Evolutionary conservation across 2,113 vertebrate genomes (phyloP), one percentile per base, ranked within the genome.

Genomic region (Propithecus coquereli): DNA sequence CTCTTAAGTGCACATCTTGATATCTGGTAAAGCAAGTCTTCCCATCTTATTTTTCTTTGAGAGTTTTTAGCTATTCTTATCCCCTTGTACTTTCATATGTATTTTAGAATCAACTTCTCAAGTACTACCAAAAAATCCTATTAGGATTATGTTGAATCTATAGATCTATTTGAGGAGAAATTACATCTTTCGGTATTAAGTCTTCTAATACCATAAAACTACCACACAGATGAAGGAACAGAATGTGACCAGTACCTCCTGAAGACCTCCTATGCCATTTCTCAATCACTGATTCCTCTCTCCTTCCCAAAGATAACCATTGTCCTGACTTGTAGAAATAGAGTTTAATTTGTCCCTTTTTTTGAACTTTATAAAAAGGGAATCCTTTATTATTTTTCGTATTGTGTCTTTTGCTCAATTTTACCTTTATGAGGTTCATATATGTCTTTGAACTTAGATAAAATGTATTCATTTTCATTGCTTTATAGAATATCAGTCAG

Each of bases 21-120:
- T 61, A 71, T 22, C 80, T 43, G n/a, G 45, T 57, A 96, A 92
- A 79, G 68, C 27, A 79, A 57, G 16, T 73, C 61, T 79, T n/a
- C 37, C n/a, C 20, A 45, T 17, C 61, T 90, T 59, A 37, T 45
- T 90, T 96, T 65, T 23, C 61, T 95, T 79, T 32, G 84, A 84
- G 54, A 79, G 32, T 17, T 92, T 87, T 87, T 65, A 9, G 11
- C 14, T 74, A 6, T 81, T 61, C 37, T 86, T 86, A 34, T n/a
- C 10, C 32, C 45, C 65, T 76, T 82, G 2, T 50, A 65, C 40
- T 94, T 90, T 84, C 43, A 43, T 68, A 23, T 52, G 8, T 65
- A 59, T 87, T 92, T 96, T 87, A 59, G 43, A 91, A 92, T 96
- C 37, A 43, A 30, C 4, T 96, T 96, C 57, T 92, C 37, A 87